These are phyloP conservation scores for Ochropacha duplaris DNA, from an alignment of 2,888 invertebrate species.

Conservation along the genomic window DNA sequence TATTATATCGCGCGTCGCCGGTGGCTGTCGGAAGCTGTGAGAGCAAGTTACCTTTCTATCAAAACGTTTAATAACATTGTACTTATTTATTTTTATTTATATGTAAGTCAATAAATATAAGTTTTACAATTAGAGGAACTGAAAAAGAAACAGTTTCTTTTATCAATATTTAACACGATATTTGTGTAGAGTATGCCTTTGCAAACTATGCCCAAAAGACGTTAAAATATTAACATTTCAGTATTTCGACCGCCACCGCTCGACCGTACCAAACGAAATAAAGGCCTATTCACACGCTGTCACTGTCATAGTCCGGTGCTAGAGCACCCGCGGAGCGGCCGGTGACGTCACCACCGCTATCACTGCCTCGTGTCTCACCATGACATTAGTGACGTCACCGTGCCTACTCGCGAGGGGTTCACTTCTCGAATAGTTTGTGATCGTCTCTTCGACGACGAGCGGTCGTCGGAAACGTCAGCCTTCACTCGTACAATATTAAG, in stretches of 20 bases:
- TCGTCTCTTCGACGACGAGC: not conserved
- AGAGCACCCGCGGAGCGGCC: not conserved
- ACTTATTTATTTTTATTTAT: not conserved
- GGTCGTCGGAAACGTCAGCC: not conserved
- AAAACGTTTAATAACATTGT: not conserved
- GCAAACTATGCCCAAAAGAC: not conserved
- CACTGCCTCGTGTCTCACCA: not conserved
- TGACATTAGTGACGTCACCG: not conserved
- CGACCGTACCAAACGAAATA: not conserved
- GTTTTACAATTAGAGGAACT: not conserved
- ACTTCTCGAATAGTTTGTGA: constrained; percentile 1
- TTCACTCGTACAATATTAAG: not conserved
- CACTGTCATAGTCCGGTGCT: not conserved
- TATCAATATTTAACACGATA: not conserved
- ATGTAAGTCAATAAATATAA: not conserved
- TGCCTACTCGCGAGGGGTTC: not conserved
- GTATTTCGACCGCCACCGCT: not conserved
- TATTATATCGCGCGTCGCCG: constrained; percentile 3
- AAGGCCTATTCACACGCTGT: not conserved
- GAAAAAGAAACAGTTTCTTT: not conserved
- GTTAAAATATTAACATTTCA: not conserved
- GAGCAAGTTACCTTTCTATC: not conserved
- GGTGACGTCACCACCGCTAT: not conserved
- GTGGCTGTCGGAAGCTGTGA: not conserved
- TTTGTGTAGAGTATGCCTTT: not conserved